Evolutionary conservation across 2,888 invertebrate species (phyloP).

Genomic region (Cylloceria caligata): DNA sequence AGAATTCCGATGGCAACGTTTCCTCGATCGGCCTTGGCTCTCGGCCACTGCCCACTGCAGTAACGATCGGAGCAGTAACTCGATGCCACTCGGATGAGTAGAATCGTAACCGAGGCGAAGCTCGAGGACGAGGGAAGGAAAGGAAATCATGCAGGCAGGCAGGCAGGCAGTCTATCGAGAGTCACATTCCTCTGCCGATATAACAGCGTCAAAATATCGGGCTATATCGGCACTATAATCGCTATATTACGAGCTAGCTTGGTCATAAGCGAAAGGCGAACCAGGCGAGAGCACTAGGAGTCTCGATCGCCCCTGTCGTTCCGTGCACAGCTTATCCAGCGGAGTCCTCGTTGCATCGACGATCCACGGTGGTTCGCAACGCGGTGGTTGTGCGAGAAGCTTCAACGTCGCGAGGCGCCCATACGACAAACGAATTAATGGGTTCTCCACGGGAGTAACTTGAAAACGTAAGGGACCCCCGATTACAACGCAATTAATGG

Average conservation of each 20-base stretch:
- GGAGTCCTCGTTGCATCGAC: neutral
- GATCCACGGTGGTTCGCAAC: neutral
- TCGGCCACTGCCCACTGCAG: neutral
- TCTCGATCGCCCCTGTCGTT: slow-evolving; percentile 6
- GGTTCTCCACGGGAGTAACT: slow-evolving; percentile 55
- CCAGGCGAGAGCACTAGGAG: slow-evolving; percentile 5
- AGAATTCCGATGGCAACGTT: slow-evolving; percentile 21
- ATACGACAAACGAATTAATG: slow-evolving; percentile 61
- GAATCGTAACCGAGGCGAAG: slow-evolving; percentile 59
- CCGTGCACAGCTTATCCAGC: neutral
- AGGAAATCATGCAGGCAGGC: slow-evolving; percentile 11
- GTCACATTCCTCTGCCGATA: slow-evolving; percentile 51
- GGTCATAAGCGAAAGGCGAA: slow-evolving; percentile 29
- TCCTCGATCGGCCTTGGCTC: slow-evolving; percentile 30
- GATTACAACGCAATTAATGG: slow-evolving; percentile 59
- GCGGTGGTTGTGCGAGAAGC: slow-evolving; percentile 2
- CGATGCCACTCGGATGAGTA: slow-evolving; percentile 26
- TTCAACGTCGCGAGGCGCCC: slow-evolving; percentile 35
- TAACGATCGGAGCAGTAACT: slow-evolving; percentile 43
- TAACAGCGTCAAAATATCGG: slow-evolving; percentile 53
- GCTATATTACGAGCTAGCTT: slow-evolving; percentile 55
- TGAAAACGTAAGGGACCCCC: slow-evolving; percentile 52
- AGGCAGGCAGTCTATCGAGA: slow-evolving; percentile 48
- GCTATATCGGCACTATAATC: slow-evolving; percentile 52
- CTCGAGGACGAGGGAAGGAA: neutral